phyloP scores from a whole-genome alignment of 2,113 vertebrate species.

The Cervus canadensis region DNA sequence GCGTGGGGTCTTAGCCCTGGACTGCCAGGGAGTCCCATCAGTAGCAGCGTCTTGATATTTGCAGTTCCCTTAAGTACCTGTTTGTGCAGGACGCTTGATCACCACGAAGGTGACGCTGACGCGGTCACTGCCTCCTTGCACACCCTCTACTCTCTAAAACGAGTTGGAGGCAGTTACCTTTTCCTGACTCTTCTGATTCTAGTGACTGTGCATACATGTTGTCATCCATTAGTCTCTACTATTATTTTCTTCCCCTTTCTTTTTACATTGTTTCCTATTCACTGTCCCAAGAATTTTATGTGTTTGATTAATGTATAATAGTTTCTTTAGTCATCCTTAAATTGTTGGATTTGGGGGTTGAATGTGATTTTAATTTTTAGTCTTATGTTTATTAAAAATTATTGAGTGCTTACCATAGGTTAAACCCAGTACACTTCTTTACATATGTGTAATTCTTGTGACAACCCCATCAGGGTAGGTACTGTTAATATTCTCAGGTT shows the following conservation, averaged over 20 bases:
- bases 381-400: neutral
- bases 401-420: neutral
- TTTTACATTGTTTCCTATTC: neutral
- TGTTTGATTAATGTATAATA: neutral
- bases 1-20: neutral
- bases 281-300: neutral
- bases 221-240: too few species aligned
- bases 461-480: fast-evolving
- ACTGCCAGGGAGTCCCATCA: neutral
- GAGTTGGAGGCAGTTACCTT: neutral
- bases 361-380: neutral
- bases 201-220: neutral
- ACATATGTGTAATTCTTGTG: neutral
- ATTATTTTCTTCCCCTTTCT: neutral
- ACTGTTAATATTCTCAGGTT: neutral
- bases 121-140: neutral
- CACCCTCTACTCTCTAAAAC: neutral
- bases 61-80: neutral
- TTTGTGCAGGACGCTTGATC: neutral
- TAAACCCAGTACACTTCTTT: neutral
- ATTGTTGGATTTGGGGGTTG: neutral
- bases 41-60: neutral
- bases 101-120: neutral
- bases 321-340: neutral
- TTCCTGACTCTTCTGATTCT: neutral